Percentiles rank a stretch among this genome's conserved stretches.
Conservation (phyloP, 2,888 invertebrate species). For the Erynnis tages region DNA sequence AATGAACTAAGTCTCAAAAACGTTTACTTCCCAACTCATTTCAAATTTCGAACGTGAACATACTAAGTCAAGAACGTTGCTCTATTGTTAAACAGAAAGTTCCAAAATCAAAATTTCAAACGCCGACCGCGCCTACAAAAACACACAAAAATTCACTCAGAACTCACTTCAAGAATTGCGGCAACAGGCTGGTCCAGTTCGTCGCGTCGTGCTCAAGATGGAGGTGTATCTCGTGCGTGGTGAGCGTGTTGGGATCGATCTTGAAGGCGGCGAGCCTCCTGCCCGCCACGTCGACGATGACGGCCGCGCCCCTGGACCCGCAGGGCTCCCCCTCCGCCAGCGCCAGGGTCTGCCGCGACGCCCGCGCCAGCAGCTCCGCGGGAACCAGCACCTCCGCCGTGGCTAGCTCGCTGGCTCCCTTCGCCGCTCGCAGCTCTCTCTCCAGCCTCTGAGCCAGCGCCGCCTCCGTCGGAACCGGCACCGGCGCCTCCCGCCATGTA, state of each 20-base stretch:
- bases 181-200: conserved; percentile 93
- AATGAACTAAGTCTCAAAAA: too few relatives aligned
- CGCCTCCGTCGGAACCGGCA: conserved; percentile 81
- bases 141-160: neutral
- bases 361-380: conserved; percentile 88
- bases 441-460: conserved; percentile 89
- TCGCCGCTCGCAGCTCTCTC: conserved; percentile 89
- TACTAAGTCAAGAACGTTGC: too few relatives aligned
- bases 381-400: conserved; percentile 93
- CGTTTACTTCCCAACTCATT: too few relatives aligned
- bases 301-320: conserved; percentile 92
- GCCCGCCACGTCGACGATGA: conserved; percentile 91
- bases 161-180: conserved; percentile 94
- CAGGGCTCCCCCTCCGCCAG: conserved; percentile 95
- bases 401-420: conserved; percentile 88
- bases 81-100: neutral
- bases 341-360: conserved; percentile 89
- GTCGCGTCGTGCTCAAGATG: conserved; percentile 93
- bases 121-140: too few relatives aligned
- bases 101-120: too few relatives aligned
- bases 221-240: conserved; percentile 94
- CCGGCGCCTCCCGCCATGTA: conserved; percentile 71
- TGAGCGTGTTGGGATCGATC: conserved; percentile 92
- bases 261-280: conserved; percentile 91
- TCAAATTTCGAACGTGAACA: too few relatives aligned